A percentile compares a stretch with the other conserved stretches of the same genome.
Conservation (phyloP, 2,113 vertebrate species). For the Grus americana region DNA sequence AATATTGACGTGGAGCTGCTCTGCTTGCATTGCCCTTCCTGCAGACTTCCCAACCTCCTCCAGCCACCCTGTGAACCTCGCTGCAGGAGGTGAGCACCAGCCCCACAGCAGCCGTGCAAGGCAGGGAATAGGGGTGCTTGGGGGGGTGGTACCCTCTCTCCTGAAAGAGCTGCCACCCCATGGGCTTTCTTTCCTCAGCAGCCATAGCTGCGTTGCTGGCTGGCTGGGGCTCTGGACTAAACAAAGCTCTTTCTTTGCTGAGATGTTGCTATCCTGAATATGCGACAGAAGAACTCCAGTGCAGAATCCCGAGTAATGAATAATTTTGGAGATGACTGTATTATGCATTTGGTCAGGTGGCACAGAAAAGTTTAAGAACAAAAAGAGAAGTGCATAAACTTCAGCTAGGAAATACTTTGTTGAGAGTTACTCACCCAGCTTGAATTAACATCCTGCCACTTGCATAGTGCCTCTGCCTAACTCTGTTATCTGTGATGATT, state of each 20-base stretch:
- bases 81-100: neutral
- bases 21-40: neutral
- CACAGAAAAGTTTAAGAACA: neutral
- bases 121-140: neutral
- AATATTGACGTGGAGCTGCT: neutral
- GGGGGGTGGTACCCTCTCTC: neutral
- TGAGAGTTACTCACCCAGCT: neutral
- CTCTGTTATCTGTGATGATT: constrained; percentile 34
- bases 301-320: neutral
- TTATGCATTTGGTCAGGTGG: neutral
- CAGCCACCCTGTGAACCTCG: neutral
- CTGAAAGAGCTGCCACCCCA: neutral
- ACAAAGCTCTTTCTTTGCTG: neutral
- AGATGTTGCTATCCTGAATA: neutral
- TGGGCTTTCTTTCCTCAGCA: neutral
- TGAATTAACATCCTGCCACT: constrained; percentile 29
- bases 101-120: neutral
- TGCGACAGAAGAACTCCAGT: neutral
- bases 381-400: neutral
- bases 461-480: constrained; percentile 15
- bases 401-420: neutral
- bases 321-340: neutral
- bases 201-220: neutral
- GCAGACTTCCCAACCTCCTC: neutral
- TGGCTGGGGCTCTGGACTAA: neutral